Percentiles rank a stretch among this genome's conserved stretches.
Evolutionary conservation across 2,888 invertebrate species (phyloP).

Genomic region (Pseudeuparius sepicola): DNA sequence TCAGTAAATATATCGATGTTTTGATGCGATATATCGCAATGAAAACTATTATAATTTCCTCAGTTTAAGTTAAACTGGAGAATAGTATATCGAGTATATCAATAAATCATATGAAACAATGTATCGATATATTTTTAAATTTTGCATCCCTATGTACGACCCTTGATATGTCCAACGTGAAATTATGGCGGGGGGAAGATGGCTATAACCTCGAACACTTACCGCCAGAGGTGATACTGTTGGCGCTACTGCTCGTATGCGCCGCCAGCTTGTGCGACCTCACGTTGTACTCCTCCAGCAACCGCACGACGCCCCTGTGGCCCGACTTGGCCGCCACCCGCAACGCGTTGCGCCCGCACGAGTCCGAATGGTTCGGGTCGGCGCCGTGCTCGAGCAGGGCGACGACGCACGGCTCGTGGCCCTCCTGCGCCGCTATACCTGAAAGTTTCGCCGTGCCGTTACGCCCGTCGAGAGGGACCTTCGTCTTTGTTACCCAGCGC

Average conservation of each 20-base stretch:
- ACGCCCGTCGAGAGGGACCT: no score
- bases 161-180: no score
- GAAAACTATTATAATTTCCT: no score
- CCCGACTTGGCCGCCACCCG: slow-evolving; percentile 88
- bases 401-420: slow-evolving; percentile 85
- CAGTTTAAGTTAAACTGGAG: no score
- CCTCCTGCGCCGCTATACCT: slow-evolving; percentile 94
- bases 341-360: slow-evolving; percentile 77
- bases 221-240: slow-evolving; percentile 39
- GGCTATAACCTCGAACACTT: slow-evolving; percentile 16
- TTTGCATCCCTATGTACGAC: no score
- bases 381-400: slow-evolving; percentile 75
- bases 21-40: no score
- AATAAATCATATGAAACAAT: no score
- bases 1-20: no score
- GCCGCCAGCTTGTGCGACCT: slow-evolving; percentile 33
- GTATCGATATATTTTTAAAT: no score
- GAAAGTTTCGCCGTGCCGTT: no score
- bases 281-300: slow-evolving; percentile 58
- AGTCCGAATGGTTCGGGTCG: slow-evolving; percentile 75
- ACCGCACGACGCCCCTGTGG: slow-evolving; percentile 72
- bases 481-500: slow-evolving; percentile 62
- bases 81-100: no score
- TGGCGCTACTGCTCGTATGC: slow-evolving; percentile 36
- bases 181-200: no score